These are phyloP conservation scores for Criorhina ranunculi DNA, from an alignment of 2,888 invertebrate genomes.

Conservation along the genomic window DNA sequence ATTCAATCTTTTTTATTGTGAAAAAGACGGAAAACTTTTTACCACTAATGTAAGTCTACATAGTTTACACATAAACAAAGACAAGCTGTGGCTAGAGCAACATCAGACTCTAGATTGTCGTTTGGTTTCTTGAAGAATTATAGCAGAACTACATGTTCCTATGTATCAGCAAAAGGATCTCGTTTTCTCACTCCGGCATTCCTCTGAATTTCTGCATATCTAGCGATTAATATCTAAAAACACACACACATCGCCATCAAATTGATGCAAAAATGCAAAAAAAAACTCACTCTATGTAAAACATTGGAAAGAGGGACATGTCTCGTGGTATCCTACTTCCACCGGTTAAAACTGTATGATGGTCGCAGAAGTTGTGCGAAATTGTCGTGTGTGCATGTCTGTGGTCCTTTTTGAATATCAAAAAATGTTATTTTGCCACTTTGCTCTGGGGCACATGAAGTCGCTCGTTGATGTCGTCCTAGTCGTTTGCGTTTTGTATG, in stretches of 20 bases:
- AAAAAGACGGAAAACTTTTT: neutral
- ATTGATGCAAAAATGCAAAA: conserved; percentile 56
- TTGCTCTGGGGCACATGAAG: conserved; percentile 62
- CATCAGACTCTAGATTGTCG: conserved; percentile 66
- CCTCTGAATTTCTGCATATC: conserved; percentile 68
- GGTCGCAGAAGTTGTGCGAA: conserved; percentile 53
- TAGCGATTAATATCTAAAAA: conserved; percentile 56
- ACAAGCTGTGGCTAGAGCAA: conserved; percentile 30
- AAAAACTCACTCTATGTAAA: conserved; percentile 53
- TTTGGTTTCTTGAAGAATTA: conserved; percentile 73
- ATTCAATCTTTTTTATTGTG: neutral
- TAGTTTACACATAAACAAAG: conserved; percentile 7
- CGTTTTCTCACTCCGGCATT: conserved; percentile 29
- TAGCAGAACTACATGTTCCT: conserved; percentile 67
- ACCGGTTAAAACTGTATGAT: conserved; percentile 21
- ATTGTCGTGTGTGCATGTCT: conserved; percentile 49
- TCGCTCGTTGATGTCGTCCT: conserved; percentile 55
- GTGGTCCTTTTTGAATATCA: conserved; percentile 66
- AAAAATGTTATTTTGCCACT: conserved; percentile 72
- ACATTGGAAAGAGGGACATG: conserved; percentile 63
- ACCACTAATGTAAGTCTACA: conserved; percentile 3
- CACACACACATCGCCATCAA: conserved; percentile 44
- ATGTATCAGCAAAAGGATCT: conserved; percentile 58
- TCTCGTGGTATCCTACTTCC: conserved; percentile 54
- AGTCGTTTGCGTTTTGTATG: conserved; percentile 1